Conservation (phyloP, 2,797 vertebrate species). For the Sebastes cheni region DNA sequence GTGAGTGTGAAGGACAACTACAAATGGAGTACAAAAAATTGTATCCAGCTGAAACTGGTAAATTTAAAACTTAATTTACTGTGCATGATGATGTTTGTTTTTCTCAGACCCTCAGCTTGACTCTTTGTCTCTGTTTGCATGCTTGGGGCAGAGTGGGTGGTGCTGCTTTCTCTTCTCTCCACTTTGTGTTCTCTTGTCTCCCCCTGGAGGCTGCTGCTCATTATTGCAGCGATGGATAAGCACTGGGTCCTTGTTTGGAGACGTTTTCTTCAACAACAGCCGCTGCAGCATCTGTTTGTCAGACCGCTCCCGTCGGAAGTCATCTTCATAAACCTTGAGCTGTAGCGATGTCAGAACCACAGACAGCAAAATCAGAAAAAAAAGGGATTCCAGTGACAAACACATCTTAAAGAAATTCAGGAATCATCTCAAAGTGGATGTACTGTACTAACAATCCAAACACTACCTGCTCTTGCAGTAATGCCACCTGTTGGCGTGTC, state of each 20-base stretch:
- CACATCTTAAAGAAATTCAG: background rate
- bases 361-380: background rate
- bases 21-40: background rate
- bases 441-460: background rate
- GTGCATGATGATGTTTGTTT: background rate
- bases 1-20: background rate
- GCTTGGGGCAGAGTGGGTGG: slow-evolving; percentile 74
- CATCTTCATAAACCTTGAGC: slow-evolving; percentile 86
- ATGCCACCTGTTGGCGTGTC: slow-evolving; percentile 83
- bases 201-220: slow-evolving; percentile 58
- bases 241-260: slow-evolving; percentile 65
- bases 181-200: slow-evolving; percentile 54
- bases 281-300: slow-evolving; percentile 86
- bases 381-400: background rate
- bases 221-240: slow-evolving; percentile 86
- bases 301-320: slow-evolving; percentile 82
- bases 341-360: slow-evolving; percentile 37
- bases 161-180: slow-evolving; percentile 66
- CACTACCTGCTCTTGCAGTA: slow-evolving; percentile 84
- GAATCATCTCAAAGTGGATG: background rate
- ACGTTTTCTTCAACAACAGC: slow-evolving; percentile 79
- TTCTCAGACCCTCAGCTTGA: slow-evolving; percentile 30
- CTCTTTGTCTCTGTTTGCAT: slow-evolving; percentile 57
- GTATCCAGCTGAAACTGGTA: background rate
- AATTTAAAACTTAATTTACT: background rate